These are phyloP conservation scores for Drosophila malerkotliana DNA, from an alignment of 1,140 invertebrate genomes.

Conservation along the genomic window DNA sequence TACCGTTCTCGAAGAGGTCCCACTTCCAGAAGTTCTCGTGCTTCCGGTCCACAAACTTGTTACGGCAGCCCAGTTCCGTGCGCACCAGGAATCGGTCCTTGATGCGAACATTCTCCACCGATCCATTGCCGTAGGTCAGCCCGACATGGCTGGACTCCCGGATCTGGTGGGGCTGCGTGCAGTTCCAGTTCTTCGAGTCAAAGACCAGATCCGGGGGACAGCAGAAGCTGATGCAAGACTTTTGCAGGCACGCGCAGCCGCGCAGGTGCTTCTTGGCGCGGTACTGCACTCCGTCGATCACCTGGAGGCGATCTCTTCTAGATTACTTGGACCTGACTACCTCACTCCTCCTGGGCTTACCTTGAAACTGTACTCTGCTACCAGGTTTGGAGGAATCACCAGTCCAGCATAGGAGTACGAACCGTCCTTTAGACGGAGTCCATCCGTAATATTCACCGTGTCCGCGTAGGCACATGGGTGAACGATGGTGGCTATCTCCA, in stretches of 20 bases:
- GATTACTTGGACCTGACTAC: background rate
- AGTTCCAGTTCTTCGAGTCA: conserved; percentile 46
- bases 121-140: conserved; percentile 36
- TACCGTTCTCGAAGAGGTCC: conserved; percentile 63
- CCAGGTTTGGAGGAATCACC: conserved; percentile 51
- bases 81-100: conserved; percentile 61
- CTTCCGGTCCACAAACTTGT: conserved; percentile 66
- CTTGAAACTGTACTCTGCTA: conserved; percentile 72
- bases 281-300: conserved; percentile 75
- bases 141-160: conserved; percentile 51
- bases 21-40: conserved; percentile 71
- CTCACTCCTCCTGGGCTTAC: background rate
- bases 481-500: conserved; percentile 24
- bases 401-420: conserved; percentile 71
- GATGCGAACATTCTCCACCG: conserved; percentile 57
- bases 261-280: conserved; percentile 56
- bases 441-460: conserved; percentile 75
- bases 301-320: background rate
- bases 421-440: conserved; percentile 66
- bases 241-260: conserved; percentile 71
- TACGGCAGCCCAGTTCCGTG: conserved; percentile 63
- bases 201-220: conserved; percentile 56
- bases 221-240: conserved; percentile 75
- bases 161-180: conserved; percentile 23
- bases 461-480: conserved; percentile 66